Percentiles rank a stretch among this genome's conserved stretches.
Conservation (phyloP, 2,888 invertebrate species). For the Stictocephala bisonia region DNA sequence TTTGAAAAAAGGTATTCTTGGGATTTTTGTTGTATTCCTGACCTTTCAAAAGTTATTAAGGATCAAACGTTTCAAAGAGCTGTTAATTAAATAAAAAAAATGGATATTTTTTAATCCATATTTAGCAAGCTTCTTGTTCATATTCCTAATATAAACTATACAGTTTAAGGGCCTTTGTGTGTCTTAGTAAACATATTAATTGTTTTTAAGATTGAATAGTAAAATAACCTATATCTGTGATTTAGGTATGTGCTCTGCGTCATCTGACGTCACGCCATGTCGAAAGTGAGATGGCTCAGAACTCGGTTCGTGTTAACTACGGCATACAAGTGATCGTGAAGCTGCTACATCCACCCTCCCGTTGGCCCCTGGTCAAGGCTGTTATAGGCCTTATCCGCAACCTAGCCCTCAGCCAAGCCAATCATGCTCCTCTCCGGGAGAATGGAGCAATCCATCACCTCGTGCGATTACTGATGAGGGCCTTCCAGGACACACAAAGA, state of each 20-base stretch:
- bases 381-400: slow-evolving; percentile 98
- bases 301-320: slow-evolving; percentile 92
- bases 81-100: no score
- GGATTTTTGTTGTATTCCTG: no score
- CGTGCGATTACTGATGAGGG: slow-evolving; percentile 91
- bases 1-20: no score
- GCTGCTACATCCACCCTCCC: slow-evolving; percentile 94
- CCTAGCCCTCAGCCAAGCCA: slow-evolving; percentile 94
- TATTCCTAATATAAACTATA: no score
- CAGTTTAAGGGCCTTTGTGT: neutral
- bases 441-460: slow-evolving; percentile 95
- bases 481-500: slow-evolving; percentile 95
- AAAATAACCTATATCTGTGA: no score
- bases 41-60: no score
- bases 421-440: slow-evolving; percentile 94
- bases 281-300: slow-evolving; percentile 97
- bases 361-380: slow-evolving; percentile 98
- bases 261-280: slow-evolving; percentile 97
- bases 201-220: no score
- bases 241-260: slow-evolving; percentile 87
- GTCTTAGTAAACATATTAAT: no score
- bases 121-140: no score
- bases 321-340: slow-evolving; percentile 94
- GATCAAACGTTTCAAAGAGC: no score
- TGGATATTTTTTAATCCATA: no score